Conservation (phyloP, 2,888 invertebrate species). For the Quadriops clusia region DNA sequence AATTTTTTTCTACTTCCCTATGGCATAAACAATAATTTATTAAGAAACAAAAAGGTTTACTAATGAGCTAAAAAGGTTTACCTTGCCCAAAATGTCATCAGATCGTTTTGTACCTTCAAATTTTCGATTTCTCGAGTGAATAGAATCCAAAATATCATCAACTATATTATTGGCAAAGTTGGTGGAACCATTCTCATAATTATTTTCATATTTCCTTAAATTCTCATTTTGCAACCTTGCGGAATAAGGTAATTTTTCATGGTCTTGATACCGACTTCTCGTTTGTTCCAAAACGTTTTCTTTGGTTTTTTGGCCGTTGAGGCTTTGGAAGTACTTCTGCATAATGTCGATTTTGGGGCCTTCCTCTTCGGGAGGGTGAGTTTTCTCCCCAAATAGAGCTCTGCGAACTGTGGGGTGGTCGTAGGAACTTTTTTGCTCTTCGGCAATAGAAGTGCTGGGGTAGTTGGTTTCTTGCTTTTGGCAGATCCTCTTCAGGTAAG, state of each 20-base stretch:
- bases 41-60: too few relatives aligned
- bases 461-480: slow-evolving; percentile 7
- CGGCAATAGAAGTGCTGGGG: too few relatives aligned
- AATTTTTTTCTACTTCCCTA: too few relatives aligned
- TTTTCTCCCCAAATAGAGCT: slow-evolving; percentile 7
- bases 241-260: too few relatives aligned
- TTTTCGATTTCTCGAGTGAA: slow-evolving; percentile 11
- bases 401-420: slow-evolving; percentile 8
- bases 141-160: slow-evolving; percentile 26
- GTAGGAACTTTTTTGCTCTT: slow-evolving; percentile 7
- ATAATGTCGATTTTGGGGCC: slow-evolving; percentile 21
- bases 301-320: slow-evolving; percentile 17
- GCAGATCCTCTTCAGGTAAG: slow-evolving; percentile 21
- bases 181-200: too few relatives aligned
- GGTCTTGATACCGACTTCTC: too few relatives aligned
- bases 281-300: slow-evolving; percentile 14
- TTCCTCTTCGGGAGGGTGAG: slow-evolving; percentile 5
- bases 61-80: too few relatives aligned
- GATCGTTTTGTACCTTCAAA: too few relatives aligned
- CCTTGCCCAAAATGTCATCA: too few relatives aligned
- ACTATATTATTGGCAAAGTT: slow-evolving; percentile 24
- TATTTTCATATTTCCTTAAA: too few relatives aligned
- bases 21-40: too few relatives aligned
- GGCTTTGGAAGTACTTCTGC: slow-evolving; percentile 20
- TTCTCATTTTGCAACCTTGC: too few relatives aligned